These are phyloP conservation scores for Petrolisthes manimaculis DNA, from an alignment of 2,888 invertebrate genomes.

Conservation along the genomic window DNA sequence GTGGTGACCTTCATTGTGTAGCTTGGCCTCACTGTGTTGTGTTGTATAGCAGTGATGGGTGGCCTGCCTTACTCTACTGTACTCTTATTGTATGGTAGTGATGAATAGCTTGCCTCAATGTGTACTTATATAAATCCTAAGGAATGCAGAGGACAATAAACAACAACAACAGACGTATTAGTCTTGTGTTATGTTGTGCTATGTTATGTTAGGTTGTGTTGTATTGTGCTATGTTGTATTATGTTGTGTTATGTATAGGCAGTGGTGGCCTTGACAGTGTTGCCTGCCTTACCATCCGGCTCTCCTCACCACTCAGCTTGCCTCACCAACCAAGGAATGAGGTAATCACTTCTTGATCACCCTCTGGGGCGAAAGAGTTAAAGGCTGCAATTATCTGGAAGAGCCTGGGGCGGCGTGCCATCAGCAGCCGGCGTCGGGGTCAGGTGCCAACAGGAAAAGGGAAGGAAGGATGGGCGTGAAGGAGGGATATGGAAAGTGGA, in stretches of 20 bases:
- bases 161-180: too few species aligned
- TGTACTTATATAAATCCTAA: too few species aligned
- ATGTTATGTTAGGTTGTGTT: too few species aligned
- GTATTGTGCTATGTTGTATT: too few species aligned
- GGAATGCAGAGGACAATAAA: too few species aligned
- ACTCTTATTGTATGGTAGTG: background rate
- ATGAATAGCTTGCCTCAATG: too few species aligned
- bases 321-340: background rate
- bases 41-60: too few species aligned
- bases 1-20: too few species aligned
- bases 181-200: too few species aligned
- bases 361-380: constrained; percentile 11
- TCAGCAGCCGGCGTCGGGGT: background rate
- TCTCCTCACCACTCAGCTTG: background rate
- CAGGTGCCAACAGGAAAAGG: background rate
- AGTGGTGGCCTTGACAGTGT: background rate
- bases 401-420: constrained; percentile 4
- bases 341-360: constrained; percentile 6
- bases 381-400: constrained; percentile 7
- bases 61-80: background rate
- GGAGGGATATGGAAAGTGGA: background rate
- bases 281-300: background rate
- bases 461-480: background rate
- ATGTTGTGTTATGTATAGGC: too few species aligned
- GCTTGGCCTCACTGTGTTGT: too few species aligned